Conservation (phyloP, 2,888 invertebrate species). For the Athetis lepigone region DNA sequence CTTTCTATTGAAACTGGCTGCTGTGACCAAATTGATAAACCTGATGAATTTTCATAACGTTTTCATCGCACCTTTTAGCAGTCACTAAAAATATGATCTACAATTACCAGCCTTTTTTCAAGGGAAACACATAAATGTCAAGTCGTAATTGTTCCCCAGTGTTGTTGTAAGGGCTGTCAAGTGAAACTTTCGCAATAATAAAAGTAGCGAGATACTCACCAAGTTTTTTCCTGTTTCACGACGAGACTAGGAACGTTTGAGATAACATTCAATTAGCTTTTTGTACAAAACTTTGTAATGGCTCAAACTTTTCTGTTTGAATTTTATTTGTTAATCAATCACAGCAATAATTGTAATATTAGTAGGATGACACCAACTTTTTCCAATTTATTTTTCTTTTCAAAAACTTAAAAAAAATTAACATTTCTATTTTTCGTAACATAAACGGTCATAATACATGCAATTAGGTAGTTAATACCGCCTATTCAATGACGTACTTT, state of each 20-base stretch:
- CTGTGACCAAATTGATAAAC: too few relatives aligned
- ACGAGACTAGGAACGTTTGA: conserved; percentile 72
- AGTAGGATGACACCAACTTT: not conserved
- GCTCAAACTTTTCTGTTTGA: conserved; percentile 40
- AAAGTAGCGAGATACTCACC: conserved; percentile 73
- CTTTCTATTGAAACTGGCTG: too few relatives aligned
- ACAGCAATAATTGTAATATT: conserved; percentile 13
- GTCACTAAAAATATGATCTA: conserved; percentile 9
- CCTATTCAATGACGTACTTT: too few relatives aligned
- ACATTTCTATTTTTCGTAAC: too few relatives aligned
- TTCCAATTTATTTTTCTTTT: not conserved
- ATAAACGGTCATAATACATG: too few relatives aligned
- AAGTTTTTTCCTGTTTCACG: conserved; percentile 73
- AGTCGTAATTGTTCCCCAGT: conserved; percentile 70
- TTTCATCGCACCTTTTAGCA: not conserved
- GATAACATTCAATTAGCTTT: conserved; percentile 82
- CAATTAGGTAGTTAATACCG: too few relatives aligned
- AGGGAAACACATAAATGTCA: conserved; percentile 71
- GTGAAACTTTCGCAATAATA: conserved; percentile 81
- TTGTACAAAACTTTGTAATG: conserved; percentile 63
- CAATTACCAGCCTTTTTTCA: conserved; percentile 24
- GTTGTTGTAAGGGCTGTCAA: conserved; percentile 69
- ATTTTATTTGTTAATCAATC: conserved; percentile 47
- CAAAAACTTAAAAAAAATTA: too few relatives aligned
- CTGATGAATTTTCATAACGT: not conserved